These are phyloP conservation scores for Notolabrus celidotus DNA, from an alignment of 2,797 vertebrate genomes.

Conservation along the genomic window DNA sequence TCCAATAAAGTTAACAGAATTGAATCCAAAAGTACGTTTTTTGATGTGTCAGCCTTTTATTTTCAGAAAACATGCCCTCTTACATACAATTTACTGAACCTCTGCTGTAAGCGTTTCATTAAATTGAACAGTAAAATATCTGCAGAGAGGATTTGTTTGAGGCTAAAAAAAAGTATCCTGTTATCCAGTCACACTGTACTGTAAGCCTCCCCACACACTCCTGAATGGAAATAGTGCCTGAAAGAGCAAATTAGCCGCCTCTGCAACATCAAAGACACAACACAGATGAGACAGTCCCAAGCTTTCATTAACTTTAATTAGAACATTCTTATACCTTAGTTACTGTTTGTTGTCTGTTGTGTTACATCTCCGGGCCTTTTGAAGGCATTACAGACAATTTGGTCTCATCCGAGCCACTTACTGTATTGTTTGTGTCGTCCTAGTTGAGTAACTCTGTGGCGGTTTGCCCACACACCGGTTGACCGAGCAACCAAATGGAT, in stretches of 20 bases:
- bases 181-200: not conserved
- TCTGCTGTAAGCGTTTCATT: not conserved
- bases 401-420: slow-evolving; percentile 32
- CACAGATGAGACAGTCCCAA: not conserved
- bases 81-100: not conserved
- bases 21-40: not conserved
- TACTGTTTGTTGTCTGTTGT: slow-evolving; percentile 43
- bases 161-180: not conserved
- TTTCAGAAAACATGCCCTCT: not conserved
- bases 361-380: slow-evolving; percentile 22
- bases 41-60: no score
- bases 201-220: slow-evolving; percentile 3
- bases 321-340: slow-evolving; percentile 47
- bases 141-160: not conserved
- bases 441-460: slow-evolving; percentile 5
- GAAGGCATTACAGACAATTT: slow-evolving; percentile 41
- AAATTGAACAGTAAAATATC: not conserved
- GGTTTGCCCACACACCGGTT: slow-evolving; percentile 24
- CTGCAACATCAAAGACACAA: slow-evolving; percentile 27
- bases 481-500: slow-evolving; percentile 44
- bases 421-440: slow-evolving; percentile 42
- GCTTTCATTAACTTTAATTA: slow-evolving; percentile 60
- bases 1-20: slow-evolving; percentile 6
- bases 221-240: not conserved
- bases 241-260: slow-evolving; percentile 25